Percentiles rank a stretch among this genome's conserved stretches.
These are phyloP conservation scores for Epinotia demarniana DNA, from an alignment of 2,888 invertebrate species.

Conservation along the genomic window DNA sequence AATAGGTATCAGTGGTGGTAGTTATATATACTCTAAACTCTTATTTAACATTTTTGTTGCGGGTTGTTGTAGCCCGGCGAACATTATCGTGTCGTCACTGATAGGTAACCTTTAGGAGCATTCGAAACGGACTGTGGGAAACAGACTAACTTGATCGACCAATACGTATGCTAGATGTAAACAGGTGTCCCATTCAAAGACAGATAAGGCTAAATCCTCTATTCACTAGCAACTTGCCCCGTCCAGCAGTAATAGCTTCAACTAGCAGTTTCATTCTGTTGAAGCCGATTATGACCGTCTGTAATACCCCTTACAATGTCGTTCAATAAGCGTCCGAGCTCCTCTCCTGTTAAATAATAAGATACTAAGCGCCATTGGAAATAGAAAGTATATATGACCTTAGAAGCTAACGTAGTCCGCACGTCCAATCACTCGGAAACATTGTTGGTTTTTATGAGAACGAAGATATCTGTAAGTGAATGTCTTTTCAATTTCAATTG, in stretches of 20 bases:
- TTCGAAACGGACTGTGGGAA: too few species aligned
- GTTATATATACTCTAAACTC: too few species aligned
- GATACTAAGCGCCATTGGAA: background rate
- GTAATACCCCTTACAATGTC: conserved; percentile 53
- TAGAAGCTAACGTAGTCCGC: conserved; percentile 42
- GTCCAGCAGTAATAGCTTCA: conserved; percentile 54
- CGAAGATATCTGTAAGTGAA: background rate
- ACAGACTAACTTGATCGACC: too few species aligned
- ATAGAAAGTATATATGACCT: background rate
- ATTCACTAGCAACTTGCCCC: background rate
- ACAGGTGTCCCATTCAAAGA: background rate
- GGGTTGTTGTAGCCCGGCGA: too few species aligned
- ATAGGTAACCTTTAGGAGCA: background rate
- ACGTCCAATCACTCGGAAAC: conserved; percentile 57
- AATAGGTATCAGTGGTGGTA: too few species aligned
- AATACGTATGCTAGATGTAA: background rate
- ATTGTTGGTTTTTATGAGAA: conserved; percentile 46
- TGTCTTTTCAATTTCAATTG: background rate
- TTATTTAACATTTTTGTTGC: too few species aligned
- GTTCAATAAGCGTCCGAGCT: conserved; percentile 52
- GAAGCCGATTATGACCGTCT: conserved; percentile 62
- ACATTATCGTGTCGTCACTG: too few species aligned
- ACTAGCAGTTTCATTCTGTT: conserved; percentile 60
- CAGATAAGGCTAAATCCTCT: conserved; percentile 3
- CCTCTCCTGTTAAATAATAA: background rate